Conservation (phyloP, 1,140 invertebrate genomes). For the Marisa cornuarietis region DNA sequence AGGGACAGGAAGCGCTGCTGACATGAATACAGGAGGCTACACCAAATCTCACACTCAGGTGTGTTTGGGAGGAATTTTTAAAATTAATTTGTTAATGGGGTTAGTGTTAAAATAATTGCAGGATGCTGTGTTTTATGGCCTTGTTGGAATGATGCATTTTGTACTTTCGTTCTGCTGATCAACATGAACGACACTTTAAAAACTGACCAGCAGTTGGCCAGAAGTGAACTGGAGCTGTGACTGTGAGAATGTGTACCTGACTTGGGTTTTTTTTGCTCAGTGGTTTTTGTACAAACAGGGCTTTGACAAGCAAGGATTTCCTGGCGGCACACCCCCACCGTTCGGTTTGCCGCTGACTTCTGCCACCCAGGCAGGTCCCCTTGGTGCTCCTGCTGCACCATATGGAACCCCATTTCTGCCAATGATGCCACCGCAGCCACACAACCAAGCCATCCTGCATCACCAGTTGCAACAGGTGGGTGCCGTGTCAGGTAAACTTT, state of each 20-base stretch:
- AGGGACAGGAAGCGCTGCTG: constrained; percentile 38
- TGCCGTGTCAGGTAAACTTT: no score
- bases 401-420: constrained; percentile 74
- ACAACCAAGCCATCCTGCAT: constrained; percentile 76
- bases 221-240: no score
- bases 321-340: constrained; percentile 83
- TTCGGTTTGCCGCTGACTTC: constrained; percentile 73
- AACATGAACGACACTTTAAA: no score
- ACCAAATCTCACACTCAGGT: constrained; percentile 80
- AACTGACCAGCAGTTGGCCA: no score
- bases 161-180: no score
- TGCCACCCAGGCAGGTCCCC: constrained; percentile 77
- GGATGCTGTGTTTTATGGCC: no score
- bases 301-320: constrained; percentile 86
- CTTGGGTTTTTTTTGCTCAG: no score
- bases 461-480: constrained; percentile 78
- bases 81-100: no score
- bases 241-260: no score
- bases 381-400: constrained; percentile 73
- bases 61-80: constrained; percentile 70
- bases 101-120: no score
- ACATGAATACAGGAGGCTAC: constrained; percentile 68
- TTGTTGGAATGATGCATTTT: no score
- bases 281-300: constrained; percentile 69
- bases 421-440: constrained; percentile 74